phyloP scores from a whole-genome alignment of 53 echinoderm and acorn worm species.

The Zoroaster sp. region DNA sequence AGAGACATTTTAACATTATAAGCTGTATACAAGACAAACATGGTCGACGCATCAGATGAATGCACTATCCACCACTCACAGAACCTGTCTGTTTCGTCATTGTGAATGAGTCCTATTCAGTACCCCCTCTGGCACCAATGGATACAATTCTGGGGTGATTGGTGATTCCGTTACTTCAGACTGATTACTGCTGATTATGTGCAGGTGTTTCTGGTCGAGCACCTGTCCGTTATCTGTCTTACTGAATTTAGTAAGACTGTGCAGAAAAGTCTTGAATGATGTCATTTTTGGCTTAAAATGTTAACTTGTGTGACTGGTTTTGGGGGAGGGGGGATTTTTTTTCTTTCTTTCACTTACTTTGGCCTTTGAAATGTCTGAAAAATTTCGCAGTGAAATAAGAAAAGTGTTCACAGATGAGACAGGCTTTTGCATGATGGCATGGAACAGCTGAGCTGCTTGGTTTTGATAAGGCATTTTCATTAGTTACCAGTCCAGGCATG shows the following conservation, averaged over 20 bases:
- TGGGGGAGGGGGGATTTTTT: too few relatives aligned
- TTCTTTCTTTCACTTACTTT: too few relatives aligned
- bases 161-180: not conserved
- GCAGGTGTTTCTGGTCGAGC: not conserved
- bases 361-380: not conserved
- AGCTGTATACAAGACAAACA: too few relatives aligned
- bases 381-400: not conserved
- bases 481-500: too few relatives aligned
- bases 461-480: not conserved
- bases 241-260: not conserved
- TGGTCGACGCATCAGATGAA: too few relatives aligned
- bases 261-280: not conserved
- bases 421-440: not conserved
- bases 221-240: not conserved
- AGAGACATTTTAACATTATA: too few relatives aligned
- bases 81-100: too few relatives aligned
- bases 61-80: too few relatives aligned
- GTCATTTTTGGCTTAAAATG: not conserved
- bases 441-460: not conserved
- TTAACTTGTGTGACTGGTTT: not conserved
- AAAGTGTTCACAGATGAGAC: not conserved
- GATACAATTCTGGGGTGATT: not conserved
- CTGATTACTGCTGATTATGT: not conserved
- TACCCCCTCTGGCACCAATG: not conserved
- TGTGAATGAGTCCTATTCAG: too few relatives aligned